These are phyloP conservation scores for Ceratoteleas bidentatus DNA, from an alignment of 1,140 invertebrate species.

Conservation along the genomic window DNA sequence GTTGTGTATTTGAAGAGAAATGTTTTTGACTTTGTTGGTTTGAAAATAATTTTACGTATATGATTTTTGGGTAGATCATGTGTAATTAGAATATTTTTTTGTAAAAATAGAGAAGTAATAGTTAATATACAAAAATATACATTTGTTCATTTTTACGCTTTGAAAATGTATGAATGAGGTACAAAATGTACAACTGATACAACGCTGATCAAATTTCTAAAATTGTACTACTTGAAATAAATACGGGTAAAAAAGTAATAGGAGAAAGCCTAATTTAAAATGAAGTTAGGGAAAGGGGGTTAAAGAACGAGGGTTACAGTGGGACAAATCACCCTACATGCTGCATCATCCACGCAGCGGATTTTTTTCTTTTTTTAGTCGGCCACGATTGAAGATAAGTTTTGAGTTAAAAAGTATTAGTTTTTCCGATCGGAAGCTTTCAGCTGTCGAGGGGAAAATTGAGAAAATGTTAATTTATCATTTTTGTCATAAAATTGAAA, in stretches of 20 bases:
- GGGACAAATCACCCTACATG: slow-evolving; percentile 70
- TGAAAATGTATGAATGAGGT: slow-evolving; percentile 8
- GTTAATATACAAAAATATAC: too few relatives aligned
- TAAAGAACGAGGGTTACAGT: slow-evolving; percentile 70
- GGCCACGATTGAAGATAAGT: neutral
- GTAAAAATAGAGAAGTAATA: too few relatives aligned
- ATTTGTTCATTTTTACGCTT: too few relatives aligned
- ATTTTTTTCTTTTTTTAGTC: slow-evolving; percentile 28
- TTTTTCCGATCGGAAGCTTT: neutral
- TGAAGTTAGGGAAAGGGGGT: slow-evolving; percentile 70
- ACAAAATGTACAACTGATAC: slow-evolving; percentile 1
- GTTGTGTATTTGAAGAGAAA: too few relatives aligned
- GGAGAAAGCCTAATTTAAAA: slow-evolving; percentile 67
- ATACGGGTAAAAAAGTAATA: too few relatives aligned
- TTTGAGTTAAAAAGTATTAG: neutral
- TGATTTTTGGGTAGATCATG: too few relatives aligned
- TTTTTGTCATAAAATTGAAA: neutral
- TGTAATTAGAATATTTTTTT: too few relatives aligned
- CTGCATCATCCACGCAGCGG: slow-evolving; percentile 68
- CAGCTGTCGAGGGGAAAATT: too few relatives aligned
- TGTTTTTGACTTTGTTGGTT: too few relatives aligned
- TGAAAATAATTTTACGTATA: too few relatives aligned
- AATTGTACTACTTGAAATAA: slow-evolving; percentile 62
- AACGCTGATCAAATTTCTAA: slow-evolving; percentile 55
- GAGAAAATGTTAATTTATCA: neutral